These are phyloP conservation scores for Notothenia rossii DNA, from an alignment of 2,113 vertebrate species.

Conservation along the genomic window DNA sequence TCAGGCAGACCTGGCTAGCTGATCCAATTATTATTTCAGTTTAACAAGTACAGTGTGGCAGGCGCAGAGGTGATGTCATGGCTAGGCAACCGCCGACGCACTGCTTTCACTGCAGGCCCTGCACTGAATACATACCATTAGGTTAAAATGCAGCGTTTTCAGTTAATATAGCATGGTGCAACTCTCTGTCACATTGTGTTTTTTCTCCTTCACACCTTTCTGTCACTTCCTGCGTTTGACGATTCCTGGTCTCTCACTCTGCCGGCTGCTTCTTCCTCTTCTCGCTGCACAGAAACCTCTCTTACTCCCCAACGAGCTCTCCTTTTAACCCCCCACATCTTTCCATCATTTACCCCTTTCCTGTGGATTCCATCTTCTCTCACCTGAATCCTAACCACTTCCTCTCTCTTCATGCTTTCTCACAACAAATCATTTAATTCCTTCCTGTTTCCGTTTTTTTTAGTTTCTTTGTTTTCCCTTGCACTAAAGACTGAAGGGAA, in stretches of 20 bases:
- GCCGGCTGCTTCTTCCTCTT: constrained; percentile 3
- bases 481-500: constrained; percentile 33
- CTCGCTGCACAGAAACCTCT: constrained; percentile 6
- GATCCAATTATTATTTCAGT: constrained; percentile 78
- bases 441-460: constrained; percentile 21
- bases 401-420: constrained; percentile 3
- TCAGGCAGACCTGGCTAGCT: constrained; percentile 76
- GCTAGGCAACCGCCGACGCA: constrained; percentile 37
- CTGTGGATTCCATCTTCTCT: constrained; percentile 37
- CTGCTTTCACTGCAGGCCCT: constrained; percentile 5
- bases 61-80: constrained; percentile 52
- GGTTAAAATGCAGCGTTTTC: constrained; percentile 12
- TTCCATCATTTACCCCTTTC: constrained; percentile 42
- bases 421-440: constrained; percentile 26
- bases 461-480: constrained; percentile 29
- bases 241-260: constrained; percentile 13
- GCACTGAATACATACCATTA: constrained; percentile 21
- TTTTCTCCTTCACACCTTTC: constrained; percentile 24
- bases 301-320: constrained; percentile 19
- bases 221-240: constrained; percentile 30
- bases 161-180: constrained; percentile 1
- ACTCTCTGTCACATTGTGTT: not conserved
- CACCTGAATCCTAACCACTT: constrained; percentile 42
- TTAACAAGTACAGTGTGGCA: constrained; percentile 49
- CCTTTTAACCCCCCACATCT: constrained; percentile 28